Evolutionary conservation across 2,113 vertebrate genomes (phyloP).

Genomic region (Megalops atlanticus): DNA sequence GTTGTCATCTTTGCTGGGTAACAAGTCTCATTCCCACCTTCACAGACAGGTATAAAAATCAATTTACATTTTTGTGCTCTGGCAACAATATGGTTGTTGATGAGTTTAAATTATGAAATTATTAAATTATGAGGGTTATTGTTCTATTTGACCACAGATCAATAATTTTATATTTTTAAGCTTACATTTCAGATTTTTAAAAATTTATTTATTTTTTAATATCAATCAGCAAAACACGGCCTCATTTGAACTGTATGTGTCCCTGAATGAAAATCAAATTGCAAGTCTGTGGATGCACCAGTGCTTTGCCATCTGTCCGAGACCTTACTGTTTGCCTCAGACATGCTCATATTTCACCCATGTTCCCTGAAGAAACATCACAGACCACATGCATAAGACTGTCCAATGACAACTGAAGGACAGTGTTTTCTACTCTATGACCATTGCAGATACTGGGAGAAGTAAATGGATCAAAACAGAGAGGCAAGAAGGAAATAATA

Average conservation of each 20-base stretch:
- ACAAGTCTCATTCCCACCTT: too few relatives aligned
- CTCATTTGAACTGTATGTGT: conserved; percentile 64
- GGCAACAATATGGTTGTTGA: too few relatives aligned
- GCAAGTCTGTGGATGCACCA: conserved; percentile 67
- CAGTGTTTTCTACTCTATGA: conserved; percentile 68
- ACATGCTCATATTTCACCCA: conserved; percentile 81
- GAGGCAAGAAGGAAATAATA: conserved; percentile 24
- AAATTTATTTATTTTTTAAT: too few relatives aligned
- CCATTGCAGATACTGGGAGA: conserved; percentile 66
- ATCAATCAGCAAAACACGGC: conserved; percentile 33
- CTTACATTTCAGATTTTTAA: not conserved
- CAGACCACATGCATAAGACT: conserved; percentile 65
- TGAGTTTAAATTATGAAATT: too few relatives aligned
- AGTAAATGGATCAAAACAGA: conserved; percentile 43
- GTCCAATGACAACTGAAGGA: conserved; percentile 83
- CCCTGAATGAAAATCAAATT: conserved; percentile 75
- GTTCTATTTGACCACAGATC: too few relatives aligned
- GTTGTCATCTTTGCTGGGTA: too few relatives aligned
- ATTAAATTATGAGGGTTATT: too few relatives aligned
- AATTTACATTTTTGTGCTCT: too few relatives aligned
- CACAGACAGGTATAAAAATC: too few relatives aligned
- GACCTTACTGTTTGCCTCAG: conserved; percentile 76
- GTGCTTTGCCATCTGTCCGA: conserved; percentile 77
- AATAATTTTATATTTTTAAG: too few relatives aligned
- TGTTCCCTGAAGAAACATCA: conserved; percentile 75